phyloP scores from a whole-genome alignment of 64 coral and sea anemone species.

The Stylophora pistillata region DNA sequence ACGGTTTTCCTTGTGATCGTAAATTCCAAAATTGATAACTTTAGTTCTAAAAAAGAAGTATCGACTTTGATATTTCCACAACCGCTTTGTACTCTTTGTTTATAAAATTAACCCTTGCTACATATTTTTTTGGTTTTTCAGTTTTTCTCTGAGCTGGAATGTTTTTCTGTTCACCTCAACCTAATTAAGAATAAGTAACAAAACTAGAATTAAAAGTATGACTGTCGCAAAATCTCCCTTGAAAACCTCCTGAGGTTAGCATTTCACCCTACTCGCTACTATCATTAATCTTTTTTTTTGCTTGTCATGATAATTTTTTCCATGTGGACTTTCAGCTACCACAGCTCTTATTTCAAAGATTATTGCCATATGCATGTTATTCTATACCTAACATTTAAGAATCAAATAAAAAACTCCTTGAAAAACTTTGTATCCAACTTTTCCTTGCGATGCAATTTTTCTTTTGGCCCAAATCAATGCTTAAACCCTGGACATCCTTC shows the following conservation, averaged over 20 bases:
- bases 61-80: background rate
- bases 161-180: background rate
- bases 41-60: background rate
- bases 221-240: background rate
- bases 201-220: background rate
- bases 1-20: background rate
- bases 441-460: background rate
- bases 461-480: too few species aligned
- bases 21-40: conserved; percentile 22
- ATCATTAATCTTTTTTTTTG: too few species aligned
- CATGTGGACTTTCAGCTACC: background rate
- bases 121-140: background rate
- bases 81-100: background rate
- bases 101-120: background rate
- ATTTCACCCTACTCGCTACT: too few species aligned
- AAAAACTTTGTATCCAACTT: background rate
- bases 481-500: background rate
- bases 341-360: background rate
- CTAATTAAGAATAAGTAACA: background rate
- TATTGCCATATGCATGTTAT: background rate
- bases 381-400: conserved; percentile 18
- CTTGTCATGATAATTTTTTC: too few species aligned
- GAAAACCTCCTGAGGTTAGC: background rate
- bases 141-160: background rate
- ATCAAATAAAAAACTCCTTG: background rate